These are phyloP conservation scores for Caradrina clavipalpis DNA, from an alignment of 2,888 invertebrate species.

Conservation along the genomic window DNA sequence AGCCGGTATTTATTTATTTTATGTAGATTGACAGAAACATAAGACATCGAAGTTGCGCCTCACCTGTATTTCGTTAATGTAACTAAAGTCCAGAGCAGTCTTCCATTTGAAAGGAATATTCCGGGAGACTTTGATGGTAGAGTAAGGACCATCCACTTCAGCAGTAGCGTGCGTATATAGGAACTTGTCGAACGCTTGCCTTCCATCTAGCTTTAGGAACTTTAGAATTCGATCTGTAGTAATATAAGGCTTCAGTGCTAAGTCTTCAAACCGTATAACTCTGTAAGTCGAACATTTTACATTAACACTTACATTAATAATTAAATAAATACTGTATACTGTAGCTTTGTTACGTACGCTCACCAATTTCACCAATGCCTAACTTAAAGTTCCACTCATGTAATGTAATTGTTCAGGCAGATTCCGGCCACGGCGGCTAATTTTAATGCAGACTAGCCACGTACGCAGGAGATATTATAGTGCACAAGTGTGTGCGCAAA, in stretches of 20 bases:
- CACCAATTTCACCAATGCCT: too few species aligned
- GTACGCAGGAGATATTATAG: too few species aligned
- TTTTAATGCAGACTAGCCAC: too few species aligned
- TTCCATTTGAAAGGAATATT: conserved; percentile 97
- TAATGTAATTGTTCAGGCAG: too few species aligned
- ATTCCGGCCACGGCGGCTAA: too few species aligned
- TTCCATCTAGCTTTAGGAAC: conserved; percentile 94
- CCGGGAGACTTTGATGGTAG: conserved; percentile 95
- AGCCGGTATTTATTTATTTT: too few species aligned
- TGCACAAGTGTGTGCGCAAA: too few species aligned
- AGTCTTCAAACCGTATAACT: conserved; percentile 93
- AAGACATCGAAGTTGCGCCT: background rate
- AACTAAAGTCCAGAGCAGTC: conserved; percentile 93
- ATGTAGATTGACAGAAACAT: too few species aligned
- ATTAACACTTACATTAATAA: too few species aligned
- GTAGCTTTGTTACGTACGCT: too few species aligned
- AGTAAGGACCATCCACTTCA: conserved; percentile 95
- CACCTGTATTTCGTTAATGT: conserved; percentile 92
- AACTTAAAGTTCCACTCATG: too few species aligned
- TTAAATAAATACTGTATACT: too few species aligned
- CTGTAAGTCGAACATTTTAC: conserved; percentile 14
- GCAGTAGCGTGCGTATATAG: conserved; percentile 95
- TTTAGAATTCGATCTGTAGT: conserved; percentile 93
- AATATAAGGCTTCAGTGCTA: conserved; percentile 94
- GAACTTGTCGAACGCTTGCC: conserved; percentile 92